phyloP scores from a whole-genome alignment of 2,888 invertebrate species.

The Emesis furor region DNA sequence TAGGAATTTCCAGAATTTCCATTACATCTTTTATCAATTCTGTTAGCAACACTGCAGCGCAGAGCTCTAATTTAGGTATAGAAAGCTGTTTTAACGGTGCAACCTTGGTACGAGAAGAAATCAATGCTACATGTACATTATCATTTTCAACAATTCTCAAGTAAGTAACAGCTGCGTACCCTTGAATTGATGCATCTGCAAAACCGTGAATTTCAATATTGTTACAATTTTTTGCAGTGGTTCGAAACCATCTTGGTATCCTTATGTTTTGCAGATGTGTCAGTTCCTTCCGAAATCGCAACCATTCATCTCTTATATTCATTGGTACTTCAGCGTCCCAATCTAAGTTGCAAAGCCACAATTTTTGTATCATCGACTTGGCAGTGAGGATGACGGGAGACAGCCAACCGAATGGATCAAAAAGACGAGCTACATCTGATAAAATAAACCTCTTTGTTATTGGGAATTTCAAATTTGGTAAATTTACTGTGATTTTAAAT shows the following conservation, averaged over 20 bases:
- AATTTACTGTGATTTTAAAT: conserved; percentile 36
- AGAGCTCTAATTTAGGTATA: conserved; percentile 68
- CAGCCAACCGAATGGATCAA: conserved; percentile 49
- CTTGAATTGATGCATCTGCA: conserved; percentile 33
- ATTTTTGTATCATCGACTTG: conserved; percentile 5
- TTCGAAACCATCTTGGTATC: conserved; percentile 24
- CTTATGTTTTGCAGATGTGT: conserved; percentile 24
- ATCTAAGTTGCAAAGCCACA: not conserved
- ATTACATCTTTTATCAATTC: conserved; percentile 47
- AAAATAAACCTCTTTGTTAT: conserved; percentile 46
- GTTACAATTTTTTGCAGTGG: not conserved
- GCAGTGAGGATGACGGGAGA: conserved; percentile 39
- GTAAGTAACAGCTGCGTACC: conserved; percentile 27
- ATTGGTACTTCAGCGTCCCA: not conserved
- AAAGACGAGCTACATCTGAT: conserved; percentile 46
- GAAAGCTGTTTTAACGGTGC: conserved; percentile 70
- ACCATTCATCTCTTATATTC: not conserved
- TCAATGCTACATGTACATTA: not conserved
- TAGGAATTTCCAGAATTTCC: conserved; percentile 26
- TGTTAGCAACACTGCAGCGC: conserved; percentile 63
- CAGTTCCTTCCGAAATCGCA: not conserved
- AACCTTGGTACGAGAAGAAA: conserved; percentile 43
- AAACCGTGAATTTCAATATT: conserved; percentile 19
- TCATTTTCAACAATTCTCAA: conserved; percentile 17
- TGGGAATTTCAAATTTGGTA: conserved; percentile 29